Percentiles rank a stretch among this genome's conserved stretches.
These are phyloP conservation scores for Mamestra brassicae DNA, from an alignment of 2,888 invertebrate genomes.

Conservation along the genomic window DNA sequence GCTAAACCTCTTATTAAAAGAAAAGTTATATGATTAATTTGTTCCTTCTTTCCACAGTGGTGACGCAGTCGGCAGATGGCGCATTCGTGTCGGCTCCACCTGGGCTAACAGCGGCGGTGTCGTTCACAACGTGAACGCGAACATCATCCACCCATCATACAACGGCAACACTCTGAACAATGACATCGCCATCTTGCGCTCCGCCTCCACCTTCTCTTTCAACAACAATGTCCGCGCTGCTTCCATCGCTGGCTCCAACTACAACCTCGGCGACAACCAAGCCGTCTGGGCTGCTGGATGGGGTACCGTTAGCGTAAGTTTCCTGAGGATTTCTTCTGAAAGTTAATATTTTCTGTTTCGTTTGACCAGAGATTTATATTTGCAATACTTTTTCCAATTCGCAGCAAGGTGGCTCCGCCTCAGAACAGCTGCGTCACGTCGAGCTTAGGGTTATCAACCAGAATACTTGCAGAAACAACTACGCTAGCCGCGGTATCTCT, in stretches of 20 bases:
- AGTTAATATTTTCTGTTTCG: background rate
- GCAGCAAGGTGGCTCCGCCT: conserved; percentile 63
- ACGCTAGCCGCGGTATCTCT: conserved; percentile 28
- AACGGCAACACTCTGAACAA: conserved; percentile 59
- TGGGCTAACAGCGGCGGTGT: conserved; percentile 70
- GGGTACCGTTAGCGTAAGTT: conserved; percentile 74
- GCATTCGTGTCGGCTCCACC: conserved; percentile 69
- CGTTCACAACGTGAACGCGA: conserved; percentile 51
- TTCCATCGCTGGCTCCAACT: conserved; percentile 73
- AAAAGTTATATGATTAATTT: background rate
- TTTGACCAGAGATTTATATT: background rate
- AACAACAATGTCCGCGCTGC: conserved; percentile 63
- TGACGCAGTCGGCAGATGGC: conserved; percentile 62
- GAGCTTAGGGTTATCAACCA: conserved; percentile 74
- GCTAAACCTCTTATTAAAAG: background rate
- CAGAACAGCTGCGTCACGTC: conserved; percentile 73
- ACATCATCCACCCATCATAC: conserved; percentile 66
- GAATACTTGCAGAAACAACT: conserved; percentile 66
- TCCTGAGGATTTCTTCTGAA: background rate
- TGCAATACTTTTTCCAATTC: background rate
- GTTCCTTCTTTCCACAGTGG: conserved; percentile 52
- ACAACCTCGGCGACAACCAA: conserved; percentile 71
- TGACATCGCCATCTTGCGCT: conserved; percentile 70
- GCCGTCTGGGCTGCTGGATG: conserved; percentile 77
- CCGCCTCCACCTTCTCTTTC: conserved; percentile 56